These are phyloP conservation scores for Drosophila anomalipes DNA, from an alignment of 2,888 invertebrate genomes.

Conservation along the genomic window DNA sequence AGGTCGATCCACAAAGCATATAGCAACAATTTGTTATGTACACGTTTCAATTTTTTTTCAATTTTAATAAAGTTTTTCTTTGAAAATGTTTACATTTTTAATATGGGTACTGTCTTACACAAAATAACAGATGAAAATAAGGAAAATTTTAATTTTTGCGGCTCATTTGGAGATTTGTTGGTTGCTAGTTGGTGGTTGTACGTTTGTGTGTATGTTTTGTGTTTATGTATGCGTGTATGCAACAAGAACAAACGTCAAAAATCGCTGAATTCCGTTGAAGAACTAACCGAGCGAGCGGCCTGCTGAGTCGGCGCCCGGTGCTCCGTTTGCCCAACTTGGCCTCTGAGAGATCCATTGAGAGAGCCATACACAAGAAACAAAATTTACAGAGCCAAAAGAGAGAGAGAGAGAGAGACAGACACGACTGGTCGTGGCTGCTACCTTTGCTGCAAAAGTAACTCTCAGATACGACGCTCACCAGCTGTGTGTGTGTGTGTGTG, in stretches of 20 bases:
- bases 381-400: background rate
- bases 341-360: constrained; percentile 21
- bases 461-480: constrained; percentile 27
- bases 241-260: constrained; percentile 66
- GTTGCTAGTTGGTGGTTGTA: constrained; percentile 3
- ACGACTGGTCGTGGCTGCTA: constrained; percentile 28
- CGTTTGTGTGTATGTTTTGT: background rate
- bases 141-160: constrained; percentile 19
- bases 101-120: constrained; percentile 30
- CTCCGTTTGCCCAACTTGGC: constrained; percentile 50
- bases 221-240: constrained; percentile 11
- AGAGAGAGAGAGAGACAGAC: constrained; percentile 5
- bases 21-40: constrained; percentile 35
- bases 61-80: constrained; percentile 4
- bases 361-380: constrained; percentile 3
- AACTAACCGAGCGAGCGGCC: constrained; percentile 66
- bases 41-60: constrained; percentile 20
- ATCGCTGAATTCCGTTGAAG: constrained; percentile 70
- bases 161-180: background rate
- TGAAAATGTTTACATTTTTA: constrained; percentile 4
- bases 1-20: constrained; percentile 61
- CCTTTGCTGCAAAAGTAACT: constrained; percentile 43
- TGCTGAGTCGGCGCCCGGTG: constrained; percentile 43
- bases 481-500: constrained; percentile 3
- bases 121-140: constrained; percentile 7